Evolutionary conservation across 1,140 invertebrate genomes (phyloP).

Genomic region (Trypoxylus dichotomus): DNA sequence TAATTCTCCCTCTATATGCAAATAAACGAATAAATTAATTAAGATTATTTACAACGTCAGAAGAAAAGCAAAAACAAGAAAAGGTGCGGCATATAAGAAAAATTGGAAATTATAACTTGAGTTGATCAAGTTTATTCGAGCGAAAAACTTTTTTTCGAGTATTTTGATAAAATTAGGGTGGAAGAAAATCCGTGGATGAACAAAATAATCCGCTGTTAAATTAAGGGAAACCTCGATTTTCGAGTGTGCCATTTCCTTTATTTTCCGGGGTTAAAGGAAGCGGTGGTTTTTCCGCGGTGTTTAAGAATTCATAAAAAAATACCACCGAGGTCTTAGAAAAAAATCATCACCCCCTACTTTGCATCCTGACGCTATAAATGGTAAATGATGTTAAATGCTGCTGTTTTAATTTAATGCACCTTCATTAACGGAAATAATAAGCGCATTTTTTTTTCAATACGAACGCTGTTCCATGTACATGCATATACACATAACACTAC

Average conservation of each 20-base stretch:
- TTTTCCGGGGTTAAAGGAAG: background rate
- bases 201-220: constrained; percentile 18
- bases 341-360: background rate
- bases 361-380: background rate
- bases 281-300: background rate
- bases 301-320: constrained; percentile 17
- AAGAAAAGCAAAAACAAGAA: too few relatives aligned
- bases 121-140: background rate
- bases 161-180: constrained; percentile 15
- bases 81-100: background rate
- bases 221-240: constrained; percentile 6
- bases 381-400: background rate
- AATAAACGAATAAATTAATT: too few relatives aligned
- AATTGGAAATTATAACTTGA: background rate
- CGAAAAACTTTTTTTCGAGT: background rate
- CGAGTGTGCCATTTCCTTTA: constrained; percentile 5
- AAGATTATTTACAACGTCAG: too few relatives aligned
- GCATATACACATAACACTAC: background rate
- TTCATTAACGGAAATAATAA: too few relatives aligned
- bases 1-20: too few relatives aligned
- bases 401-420: too few relatives aligned
- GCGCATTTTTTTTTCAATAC: too few relatives aligned
- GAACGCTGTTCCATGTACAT: background rate
- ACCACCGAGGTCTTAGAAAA: background rate
- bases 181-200: constrained; percentile 12